Conservation (phyloP, 2,113 vertebrate species). For the Lepidothrix coronata region DNA sequence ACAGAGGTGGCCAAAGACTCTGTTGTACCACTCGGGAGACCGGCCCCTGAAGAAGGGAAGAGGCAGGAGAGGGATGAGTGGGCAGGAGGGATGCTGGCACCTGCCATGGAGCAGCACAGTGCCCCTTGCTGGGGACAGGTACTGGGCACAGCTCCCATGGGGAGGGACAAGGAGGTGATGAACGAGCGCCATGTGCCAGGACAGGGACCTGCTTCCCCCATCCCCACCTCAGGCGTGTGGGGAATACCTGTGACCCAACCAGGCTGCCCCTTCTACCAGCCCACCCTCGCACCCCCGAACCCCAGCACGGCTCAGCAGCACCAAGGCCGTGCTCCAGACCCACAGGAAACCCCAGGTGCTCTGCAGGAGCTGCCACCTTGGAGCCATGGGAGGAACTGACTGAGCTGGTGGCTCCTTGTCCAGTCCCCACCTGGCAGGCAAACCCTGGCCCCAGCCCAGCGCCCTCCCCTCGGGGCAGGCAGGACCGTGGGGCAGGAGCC, state of each 20-base stretch:
- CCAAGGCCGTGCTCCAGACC: neutral
- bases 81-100: neutral
- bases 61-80: neutral
- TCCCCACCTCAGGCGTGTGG: accelerated
- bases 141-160: neutral
- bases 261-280: neutral
- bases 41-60: slow-evolving; percentile 75
- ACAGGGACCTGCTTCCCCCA: neutral
- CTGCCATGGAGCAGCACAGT: accelerated
- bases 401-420: neutral
- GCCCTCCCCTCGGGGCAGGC: neutral
- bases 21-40: slow-evolving; percentile 91
- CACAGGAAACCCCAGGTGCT: accelerated
- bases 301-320: accelerated
- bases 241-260: neutral
- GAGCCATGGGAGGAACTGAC: neutral
- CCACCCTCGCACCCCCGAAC: accelerated
- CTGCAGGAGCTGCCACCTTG: neutral
- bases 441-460: neutral
- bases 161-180: accelerated
- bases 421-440: neutral
- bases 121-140: neutral
- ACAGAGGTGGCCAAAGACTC: slow-evolving; percentile 85
- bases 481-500: neutral
- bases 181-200: accelerated